phyloP scores from a whole-genome alignment of 1,140 invertebrate species.

The Brachystomella parvula region DNA sequence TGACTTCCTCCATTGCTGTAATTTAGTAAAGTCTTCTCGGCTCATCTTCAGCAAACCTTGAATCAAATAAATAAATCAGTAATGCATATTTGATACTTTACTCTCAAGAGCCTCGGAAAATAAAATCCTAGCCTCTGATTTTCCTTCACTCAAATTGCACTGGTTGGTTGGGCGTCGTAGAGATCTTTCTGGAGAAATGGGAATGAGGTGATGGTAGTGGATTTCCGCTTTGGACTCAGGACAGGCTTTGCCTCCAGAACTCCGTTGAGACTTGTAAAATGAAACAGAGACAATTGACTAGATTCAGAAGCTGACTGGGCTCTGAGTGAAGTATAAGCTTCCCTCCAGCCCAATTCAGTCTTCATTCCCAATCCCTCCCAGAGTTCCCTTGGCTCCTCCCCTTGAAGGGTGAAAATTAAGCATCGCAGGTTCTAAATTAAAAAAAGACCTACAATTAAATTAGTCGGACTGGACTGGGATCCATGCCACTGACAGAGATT shows the following conservation, averaged over 20 bases:
- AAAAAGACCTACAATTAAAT: slow-evolving; percentile 47
- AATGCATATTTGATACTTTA: slow-evolving; percentile 72
- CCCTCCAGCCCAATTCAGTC: slow-evolving; percentile 10
- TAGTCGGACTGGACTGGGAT: slow-evolving; percentile 57
- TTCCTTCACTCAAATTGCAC: slow-evolving; percentile 58
- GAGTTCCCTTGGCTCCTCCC: slow-evolving; percentile 61
- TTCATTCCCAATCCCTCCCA: slow-evolving; percentile 46
- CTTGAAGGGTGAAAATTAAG: slow-evolving; percentile 55
- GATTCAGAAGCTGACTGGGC: not conserved
- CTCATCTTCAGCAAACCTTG: slow-evolving; percentile 68
- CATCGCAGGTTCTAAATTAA: slow-evolving; percentile 20
- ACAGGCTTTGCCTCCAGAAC: slow-evolving; percentile 26
- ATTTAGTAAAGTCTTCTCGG: slow-evolving; percentile 69
- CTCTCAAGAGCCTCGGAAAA: slow-evolving; percentile 60
- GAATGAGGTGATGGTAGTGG: slow-evolving; percentile 50
- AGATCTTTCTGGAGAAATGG: slow-evolving; percentile 78
- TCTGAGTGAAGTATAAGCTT: slow-evolving; percentile 13
- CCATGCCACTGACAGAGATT: slow-evolving; percentile 74
- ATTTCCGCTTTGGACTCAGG: slow-evolving; percentile 23
- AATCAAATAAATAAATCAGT: slow-evolving; percentile 57
- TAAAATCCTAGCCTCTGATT: not conserved
- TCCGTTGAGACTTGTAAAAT: slow-evolving; percentile 30
- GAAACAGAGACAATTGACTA: slow-evolving; percentile 19
- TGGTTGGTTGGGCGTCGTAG: slow-evolving; percentile 65
- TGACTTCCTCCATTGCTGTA: slow-evolving; percentile 82